Percentiles rank a stretch among this genome's conserved stretches.
These are phyloP conservation scores for Hybognathus amarus DNA, from an alignment of 2,797 vertebrate species.

Conservation along the genomic window DNA sequence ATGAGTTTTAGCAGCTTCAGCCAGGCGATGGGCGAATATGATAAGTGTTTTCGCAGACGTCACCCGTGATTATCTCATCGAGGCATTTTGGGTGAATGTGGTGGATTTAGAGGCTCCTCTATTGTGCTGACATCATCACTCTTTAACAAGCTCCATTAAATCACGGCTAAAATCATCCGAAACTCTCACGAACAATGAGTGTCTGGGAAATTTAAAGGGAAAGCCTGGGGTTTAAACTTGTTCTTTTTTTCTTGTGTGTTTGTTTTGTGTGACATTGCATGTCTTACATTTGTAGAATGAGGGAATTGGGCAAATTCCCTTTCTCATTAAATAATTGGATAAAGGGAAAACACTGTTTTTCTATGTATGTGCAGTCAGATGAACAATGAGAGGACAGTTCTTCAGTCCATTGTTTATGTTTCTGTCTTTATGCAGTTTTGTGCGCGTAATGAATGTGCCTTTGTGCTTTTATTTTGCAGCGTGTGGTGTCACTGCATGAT, in stretches of 20 bases:
- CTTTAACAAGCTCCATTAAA: constrained; percentile 85
- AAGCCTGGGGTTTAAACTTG: constrained; percentile 43
- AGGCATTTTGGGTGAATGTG: constrained; percentile 88
- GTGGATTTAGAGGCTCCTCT: constrained; percentile 89
- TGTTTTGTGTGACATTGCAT: constrained; percentile 58
- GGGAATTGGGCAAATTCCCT: constrained; percentile 74
- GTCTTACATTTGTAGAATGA: constrained; percentile 60
- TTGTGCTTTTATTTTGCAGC: constrained; percentile 45
- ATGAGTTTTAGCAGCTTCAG: constrained; percentile 89
- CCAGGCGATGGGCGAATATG: constrained; percentile 88
- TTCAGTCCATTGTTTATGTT: constrained; percentile 44
- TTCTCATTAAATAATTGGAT: constrained; percentile 72
- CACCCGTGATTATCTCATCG: constrained; percentile 88
- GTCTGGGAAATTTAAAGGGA: constrained; percentile 79
- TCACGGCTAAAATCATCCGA: constrained; percentile 82
- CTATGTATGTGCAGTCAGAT: constrained; percentile 61
- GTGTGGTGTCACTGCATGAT: constrained; percentile 39
- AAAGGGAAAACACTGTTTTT: constrained; percentile 65
- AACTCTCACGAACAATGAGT: constrained; percentile 79
- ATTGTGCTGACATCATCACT: constrained; percentile 88
- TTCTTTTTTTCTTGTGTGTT: constrained; percentile 54
- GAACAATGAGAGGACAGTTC: constrained; percentile 61
- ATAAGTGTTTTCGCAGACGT: constrained; percentile 92
- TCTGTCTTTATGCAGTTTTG: constrained; percentile 47
- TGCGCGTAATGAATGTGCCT: constrained; percentile 47